Base-by-base conservation (phyloP, 2,797 vertebrate genomes). In the Gorsachius magnificus region DNA sequence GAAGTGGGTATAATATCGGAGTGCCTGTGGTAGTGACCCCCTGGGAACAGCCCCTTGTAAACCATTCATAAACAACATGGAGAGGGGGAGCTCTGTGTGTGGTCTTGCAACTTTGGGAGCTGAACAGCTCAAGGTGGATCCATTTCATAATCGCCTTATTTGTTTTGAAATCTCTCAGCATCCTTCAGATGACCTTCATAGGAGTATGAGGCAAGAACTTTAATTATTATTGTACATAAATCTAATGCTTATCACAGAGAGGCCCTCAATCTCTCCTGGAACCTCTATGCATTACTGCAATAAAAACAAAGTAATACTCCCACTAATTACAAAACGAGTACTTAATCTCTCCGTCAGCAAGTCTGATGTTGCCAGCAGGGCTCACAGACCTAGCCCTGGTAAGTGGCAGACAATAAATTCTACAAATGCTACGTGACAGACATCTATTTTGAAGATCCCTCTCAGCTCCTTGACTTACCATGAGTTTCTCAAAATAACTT, bases 31-130 rank as follows among this genome's bases (percentile, higher is more conserved):
- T 95, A 82, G 94, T 89, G 90, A 94, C 68, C 90, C 92, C 93
- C 93, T 92, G 90, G 90, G 93, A 95, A 93, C 84, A 92, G 79
- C 65, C 92, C 91, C 95, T 95, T 96, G 91, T 97, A 97, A 97
- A 96, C 92, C 76, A 86, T 91, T 95, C 96, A 95, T 96, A 96
- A 96, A 96, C 93, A 96, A 86, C 61, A 58, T 48, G 69, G 72
- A 87, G 84, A 94, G 69, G 22, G 66, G 63, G 87, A 94, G 57
- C 94, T 88, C 82, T 91, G 94, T 97, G 96, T 97, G 96, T 96
- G 96, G 96, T 97, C 96, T 85, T 81, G 84, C 65, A 94, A 91
- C 54, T 94, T 93, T 94, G 87, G 81, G 87, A 95, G 84, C 65
- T 56, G 89, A 97, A 66, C 46, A 83, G 90, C 92, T 92, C 92